Base-by-base conservation (phyloP, 2,888 invertebrate genomes). In the Pinctada fucata region DNA sequence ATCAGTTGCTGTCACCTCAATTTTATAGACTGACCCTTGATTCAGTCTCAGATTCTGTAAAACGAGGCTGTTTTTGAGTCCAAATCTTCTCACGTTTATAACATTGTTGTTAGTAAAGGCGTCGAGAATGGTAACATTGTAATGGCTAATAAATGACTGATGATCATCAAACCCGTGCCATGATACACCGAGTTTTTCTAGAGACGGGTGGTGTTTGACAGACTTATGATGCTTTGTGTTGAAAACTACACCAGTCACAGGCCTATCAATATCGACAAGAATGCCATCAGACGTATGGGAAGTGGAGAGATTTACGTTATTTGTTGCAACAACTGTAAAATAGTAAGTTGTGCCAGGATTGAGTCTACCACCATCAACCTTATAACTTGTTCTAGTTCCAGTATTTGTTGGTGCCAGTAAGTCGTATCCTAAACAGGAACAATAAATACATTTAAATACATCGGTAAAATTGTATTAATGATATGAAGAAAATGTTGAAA, bases 91-190 rank as follows among this genome's bases (percentile, higher is more conserved):
- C 31, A 63, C 16, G 6, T 74, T 72, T 31, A 50, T 16, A 5
- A 52, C 6, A 1, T 75, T 75, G 47, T 64, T 65, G 58, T 74
- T 58, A 45, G 49, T 8, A 49, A 72, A 52, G 10, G 31, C 68
- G 45, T 81, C 72, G 13, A 58, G 48, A 3, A 84, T n/a, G n/a
- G 80, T 78, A 49, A 80, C 79, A 52, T 75, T 65, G 69, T 83
- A 84, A 2, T 63, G 72, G 47, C 48, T 50, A 13, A 86, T 79
- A 8, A 76, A 83, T 5, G 84, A 83, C 51, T 81, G 75, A 2
- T 69, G 66, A 69, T 86, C 86, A 6, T 75, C 72, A 73, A 86
- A 84, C 4, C 86, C 84, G 52, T 84, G 83, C 84, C 84, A 86
- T 3, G 86, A 86, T 1, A 80, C 67, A 2, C 63, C 51, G 31